These are phyloP conservation scores for Dicerorhinus sumatrensis DNA, from an alignment of 2,113 vertebrate genomes.

Conservation along the genomic window DNA sequence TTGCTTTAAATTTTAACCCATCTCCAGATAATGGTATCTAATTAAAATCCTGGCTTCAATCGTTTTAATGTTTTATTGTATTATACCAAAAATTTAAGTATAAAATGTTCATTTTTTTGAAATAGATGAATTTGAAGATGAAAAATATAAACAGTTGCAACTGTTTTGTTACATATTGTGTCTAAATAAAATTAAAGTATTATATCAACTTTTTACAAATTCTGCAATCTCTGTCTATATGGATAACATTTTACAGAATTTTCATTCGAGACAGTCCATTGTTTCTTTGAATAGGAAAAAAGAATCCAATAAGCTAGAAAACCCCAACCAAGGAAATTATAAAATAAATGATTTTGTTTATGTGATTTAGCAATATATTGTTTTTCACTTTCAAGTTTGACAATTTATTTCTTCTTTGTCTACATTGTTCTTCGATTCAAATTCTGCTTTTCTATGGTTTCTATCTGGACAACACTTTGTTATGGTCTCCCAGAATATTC, in stretches of 20 bases:
- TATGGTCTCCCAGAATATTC: conserved; percentile 52
- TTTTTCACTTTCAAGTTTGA: conserved; percentile 61
- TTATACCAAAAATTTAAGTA: background rate
- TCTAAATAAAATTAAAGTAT: conserved; percentile 14
- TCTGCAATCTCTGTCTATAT: background rate
- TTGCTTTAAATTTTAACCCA: background rate
- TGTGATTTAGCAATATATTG: conserved; percentile 69
- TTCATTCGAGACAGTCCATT: background rate
- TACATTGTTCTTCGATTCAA: conserved; percentile 72
- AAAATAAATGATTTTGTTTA: conserved; percentile 66
- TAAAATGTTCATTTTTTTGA: background rate
- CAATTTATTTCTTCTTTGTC: conserved; percentile 72
- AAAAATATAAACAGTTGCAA: background rate
- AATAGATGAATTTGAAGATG: background rate
- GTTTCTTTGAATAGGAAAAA: conserved; percentile 23
- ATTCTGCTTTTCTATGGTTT: conserved; percentile 67
- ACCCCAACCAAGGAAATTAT: conserved; percentile 40
- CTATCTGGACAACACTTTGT: conserved; percentile 62
- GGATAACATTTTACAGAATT: background rate
- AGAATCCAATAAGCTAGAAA: background rate
- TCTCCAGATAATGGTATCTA: background rate
- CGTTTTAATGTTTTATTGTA: background rate
- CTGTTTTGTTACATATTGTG: background rate
- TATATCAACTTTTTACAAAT: background rate
- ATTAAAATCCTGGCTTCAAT: background rate